Base-by-base conservation (phyloP, 2,888 invertebrate species). In the Lamproptera curius region DNA sequence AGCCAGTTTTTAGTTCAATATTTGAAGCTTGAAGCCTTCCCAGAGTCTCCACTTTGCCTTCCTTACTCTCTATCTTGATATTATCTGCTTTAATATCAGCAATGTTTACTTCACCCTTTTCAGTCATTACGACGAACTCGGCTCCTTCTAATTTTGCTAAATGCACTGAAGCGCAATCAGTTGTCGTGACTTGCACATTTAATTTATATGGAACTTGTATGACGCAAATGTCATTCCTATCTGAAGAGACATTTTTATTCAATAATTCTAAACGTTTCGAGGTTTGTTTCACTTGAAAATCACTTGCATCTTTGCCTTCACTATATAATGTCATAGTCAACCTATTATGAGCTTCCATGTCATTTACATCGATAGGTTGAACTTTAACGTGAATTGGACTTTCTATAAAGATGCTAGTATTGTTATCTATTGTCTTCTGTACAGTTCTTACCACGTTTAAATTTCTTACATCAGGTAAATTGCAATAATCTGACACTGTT, bases 371-470 rank as follows among this genome's bases (percentile, higher is more conserved):
- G 51, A 88, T 85, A 1, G 88, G 88, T 52, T 78, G 73, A 37
- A 88, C 74, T 57, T 80, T 86, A 36, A 88, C 87, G 58, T 88
- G 87, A 59, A 88, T 88, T 17, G 88, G 88, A 50, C 88, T 88
- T 50, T 88, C 88, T 13, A 88, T 80, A 48, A 85, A 87, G 46
- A 88, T 86, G 55, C 75, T 80, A 11, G 88, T 83, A 51, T 80
- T 84, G 42, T 73, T 76, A 42, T 87, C 85, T 54, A 88, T 81
- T 20, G 77, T 78, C 67, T 87, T 88, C 62, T 88, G 88, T 5
- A 88, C 84, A 2, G 87, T 86, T 57, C 87, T 76, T 26, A 88
- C 76, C 10, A 82, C 62, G 58, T 82, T 84, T 55, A 88, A 68
- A 37, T 80, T 85, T 63, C 83, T 76, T 51, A 87, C 63, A 62